Conservation (phyloP, 2,888 invertebrate genomes). For the Callyntrura sp. region DNA sequence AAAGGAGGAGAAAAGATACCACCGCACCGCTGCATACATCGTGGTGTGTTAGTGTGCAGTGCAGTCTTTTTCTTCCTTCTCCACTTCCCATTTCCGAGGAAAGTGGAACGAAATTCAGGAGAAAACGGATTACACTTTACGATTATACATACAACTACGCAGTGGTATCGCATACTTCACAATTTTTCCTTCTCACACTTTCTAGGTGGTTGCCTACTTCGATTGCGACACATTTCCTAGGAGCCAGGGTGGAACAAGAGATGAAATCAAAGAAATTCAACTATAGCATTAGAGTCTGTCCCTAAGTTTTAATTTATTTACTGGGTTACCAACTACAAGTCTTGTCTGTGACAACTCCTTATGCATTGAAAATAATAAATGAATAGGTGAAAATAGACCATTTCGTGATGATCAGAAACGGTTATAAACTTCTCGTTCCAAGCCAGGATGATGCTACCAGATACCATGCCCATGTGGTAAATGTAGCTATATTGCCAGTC, state of each 20-base stretch:
- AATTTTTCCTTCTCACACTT: neutral
- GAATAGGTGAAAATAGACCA: neutral
- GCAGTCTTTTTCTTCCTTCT: neutral
- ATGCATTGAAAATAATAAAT: neutral
- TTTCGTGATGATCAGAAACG: neutral
- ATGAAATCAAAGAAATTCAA: constrained; percentile 16
- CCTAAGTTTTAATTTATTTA: constrained; percentile 8
- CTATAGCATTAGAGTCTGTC: neutral
- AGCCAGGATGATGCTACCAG: neutral
- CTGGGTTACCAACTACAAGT: neutral
- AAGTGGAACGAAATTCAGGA: constrained; percentile 16
- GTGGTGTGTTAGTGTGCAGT: neutral
- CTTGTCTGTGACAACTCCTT: neutral
- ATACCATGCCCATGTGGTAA: no score
- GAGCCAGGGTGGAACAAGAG: neutral
- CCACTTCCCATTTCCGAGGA: constrained; percentile 11
- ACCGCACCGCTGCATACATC: neutral
- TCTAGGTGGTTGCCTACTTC: neutral
- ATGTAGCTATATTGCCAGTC: no score
- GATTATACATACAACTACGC: neutral
- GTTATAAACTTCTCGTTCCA: neutral
- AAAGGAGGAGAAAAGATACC: neutral
- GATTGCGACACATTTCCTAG: neutral
- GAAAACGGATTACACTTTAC: constrained; percentile 4
- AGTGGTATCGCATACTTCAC: neutral